Percentiles rank a stretch among this genome's conserved stretches.
These are phyloP conservation scores for Rhamnusium bicolor DNA, from an alignment of 2,888 invertebrate genomes.

Conservation along the genomic window DNA sequence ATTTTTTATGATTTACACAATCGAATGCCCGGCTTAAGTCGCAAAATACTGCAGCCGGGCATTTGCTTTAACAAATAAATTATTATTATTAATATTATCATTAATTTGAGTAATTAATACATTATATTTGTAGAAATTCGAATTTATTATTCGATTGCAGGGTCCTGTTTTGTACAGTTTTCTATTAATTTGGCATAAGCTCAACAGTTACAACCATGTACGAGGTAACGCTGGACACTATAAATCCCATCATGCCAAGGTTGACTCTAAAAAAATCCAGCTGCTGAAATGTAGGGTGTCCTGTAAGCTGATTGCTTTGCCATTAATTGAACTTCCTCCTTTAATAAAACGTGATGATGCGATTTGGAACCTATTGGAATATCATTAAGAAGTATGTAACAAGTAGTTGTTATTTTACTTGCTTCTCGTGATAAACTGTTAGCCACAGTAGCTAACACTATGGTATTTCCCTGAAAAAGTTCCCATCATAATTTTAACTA, in stretches of 20 bases:
- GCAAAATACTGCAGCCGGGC: no score
- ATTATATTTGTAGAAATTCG: no score
- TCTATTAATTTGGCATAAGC: slow-evolving; percentile 42
- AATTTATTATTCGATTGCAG: no score
- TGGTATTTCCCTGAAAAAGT: slow-evolving; percentile 50
- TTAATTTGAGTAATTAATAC: no score
- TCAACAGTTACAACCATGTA: slow-evolving; percentile 59
- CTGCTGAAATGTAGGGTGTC: slow-evolving; percentile 54
- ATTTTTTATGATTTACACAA: no score
- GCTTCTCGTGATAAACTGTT: slow-evolving; percentile 52
- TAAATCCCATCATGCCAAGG: slow-evolving; percentile 52
- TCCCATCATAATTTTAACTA: background rate
- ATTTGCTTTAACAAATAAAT: no score
- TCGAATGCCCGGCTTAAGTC: no score
- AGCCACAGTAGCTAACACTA: slow-evolving; percentile 48
- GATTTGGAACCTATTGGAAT: slow-evolving; percentile 40
- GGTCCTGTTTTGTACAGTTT: no score
- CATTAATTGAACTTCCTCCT: slow-evolving; percentile 46
- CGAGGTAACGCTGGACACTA: slow-evolving; percentile 56
- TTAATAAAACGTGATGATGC: slow-evolving; percentile 33
- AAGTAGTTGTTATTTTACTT: slow-evolving; percentile 48
- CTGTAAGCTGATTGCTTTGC: slow-evolving; percentile 50
- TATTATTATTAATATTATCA: no score
- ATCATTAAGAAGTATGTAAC: slow-evolving; percentile 49
- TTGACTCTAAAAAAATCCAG: slow-evolving; percentile 58